Percentiles rank a stretch among this genome's conserved stretches.
These are phyloP conservation scores for Resseliella maxima DNA, from an alignment of 2,888 invertebrate species.

Conservation along the genomic window DNA sequence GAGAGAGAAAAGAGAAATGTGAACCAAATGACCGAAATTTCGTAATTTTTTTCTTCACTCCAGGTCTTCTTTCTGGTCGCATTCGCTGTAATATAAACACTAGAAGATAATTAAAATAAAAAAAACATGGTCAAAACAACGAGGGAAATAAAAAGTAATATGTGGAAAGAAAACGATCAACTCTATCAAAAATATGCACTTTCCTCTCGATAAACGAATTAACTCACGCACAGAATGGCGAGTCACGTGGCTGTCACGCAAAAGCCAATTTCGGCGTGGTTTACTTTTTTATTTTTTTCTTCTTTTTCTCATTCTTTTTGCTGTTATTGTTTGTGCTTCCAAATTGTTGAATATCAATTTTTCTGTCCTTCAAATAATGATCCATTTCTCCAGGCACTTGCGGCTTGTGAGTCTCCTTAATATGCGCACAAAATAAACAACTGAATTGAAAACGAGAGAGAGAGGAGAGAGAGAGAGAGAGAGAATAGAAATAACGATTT, in stretches of 20 bases:
- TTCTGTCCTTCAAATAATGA: neutral
- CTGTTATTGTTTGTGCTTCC: neutral
- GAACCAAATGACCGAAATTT: conserved; percentile 42
- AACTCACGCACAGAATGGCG: neutral
- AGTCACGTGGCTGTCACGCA: neutral
- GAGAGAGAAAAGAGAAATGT: conserved; percentile 19
- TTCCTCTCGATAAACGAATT: neutral
- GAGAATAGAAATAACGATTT: no score
- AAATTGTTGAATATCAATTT: neutral
- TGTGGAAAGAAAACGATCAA: neutral
- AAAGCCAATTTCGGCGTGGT: neutral
- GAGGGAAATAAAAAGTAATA: neutral
- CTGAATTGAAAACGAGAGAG: no score
- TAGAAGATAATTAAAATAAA: conserved; percentile 1
- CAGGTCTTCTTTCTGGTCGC: no score
- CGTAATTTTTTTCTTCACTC: conserved; percentile 5
- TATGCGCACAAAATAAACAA: no score
- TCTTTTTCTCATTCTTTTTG: neutral
- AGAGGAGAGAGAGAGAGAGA: no score
- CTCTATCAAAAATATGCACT: neutral
- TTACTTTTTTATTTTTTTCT: neutral
- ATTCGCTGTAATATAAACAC: neutral
- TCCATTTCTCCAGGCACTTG: neutral
- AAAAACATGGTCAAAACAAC: neutral
- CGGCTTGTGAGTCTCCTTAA: no score